phyloP scores from a whole-genome alignment of 2,113 vertebrate genomes.

The Glaucomys volans region DNA sequence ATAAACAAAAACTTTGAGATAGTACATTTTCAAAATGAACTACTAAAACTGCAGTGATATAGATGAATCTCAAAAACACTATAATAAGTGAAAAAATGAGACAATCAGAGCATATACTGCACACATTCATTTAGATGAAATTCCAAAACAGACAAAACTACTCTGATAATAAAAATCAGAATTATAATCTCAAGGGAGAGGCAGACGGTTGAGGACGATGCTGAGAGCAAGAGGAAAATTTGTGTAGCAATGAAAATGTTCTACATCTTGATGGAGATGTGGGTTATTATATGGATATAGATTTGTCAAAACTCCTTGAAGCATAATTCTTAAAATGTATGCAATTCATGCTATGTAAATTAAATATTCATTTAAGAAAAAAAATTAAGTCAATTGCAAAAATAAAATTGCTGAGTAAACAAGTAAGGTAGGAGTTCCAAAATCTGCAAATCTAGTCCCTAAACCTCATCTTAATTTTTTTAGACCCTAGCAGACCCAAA shows the following conservation, averaged over 20 bases:
- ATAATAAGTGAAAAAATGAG: neutral
- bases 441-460: neutral
- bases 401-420: conserved; percentile 31
- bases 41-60: neutral
- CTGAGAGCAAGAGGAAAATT: neutral
- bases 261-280: neutral
- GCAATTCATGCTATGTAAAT: conserved; percentile 9
- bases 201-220: neutral
- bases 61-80: neutral
- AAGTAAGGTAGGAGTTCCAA: neutral
- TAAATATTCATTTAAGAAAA: conserved; percentile 18
- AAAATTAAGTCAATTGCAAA: neutral
- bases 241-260: neutral
- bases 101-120: neutral
- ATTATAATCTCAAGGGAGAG: neutral
- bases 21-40: conserved; percentile 22
- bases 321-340: neutral
- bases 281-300: neutral
- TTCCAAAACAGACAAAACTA: neutral
- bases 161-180: neutral
- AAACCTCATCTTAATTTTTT: neutral
- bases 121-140: neutral
- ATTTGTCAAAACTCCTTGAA: neutral
- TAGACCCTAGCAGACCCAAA: neutral
- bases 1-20: neutral